These are phyloP conservation scores for Ramphastos sulfuratus DNA, from an alignment of 2,113 vertebrate species.

Conservation along the genomic window DNA sequence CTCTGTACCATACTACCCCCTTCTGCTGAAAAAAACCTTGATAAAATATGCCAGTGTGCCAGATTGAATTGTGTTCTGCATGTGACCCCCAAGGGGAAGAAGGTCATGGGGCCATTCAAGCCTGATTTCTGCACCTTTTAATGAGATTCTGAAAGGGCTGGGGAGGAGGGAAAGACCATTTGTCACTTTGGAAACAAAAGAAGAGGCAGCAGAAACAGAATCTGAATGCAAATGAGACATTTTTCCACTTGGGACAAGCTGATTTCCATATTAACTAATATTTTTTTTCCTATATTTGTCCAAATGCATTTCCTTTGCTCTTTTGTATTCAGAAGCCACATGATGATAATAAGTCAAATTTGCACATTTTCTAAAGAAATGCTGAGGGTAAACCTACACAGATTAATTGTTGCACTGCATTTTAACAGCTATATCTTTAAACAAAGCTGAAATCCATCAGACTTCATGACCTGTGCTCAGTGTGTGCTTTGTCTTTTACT, in stretches of 20 bases:
- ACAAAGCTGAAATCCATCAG: conserved; percentile 18
- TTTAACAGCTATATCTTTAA: not conserved
- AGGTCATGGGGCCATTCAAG: not conserved
- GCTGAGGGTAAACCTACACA: not conserved
- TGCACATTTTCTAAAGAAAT: not conserved
- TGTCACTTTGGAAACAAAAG: conserved; percentile 67
- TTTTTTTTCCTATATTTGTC: conserved; percentile 25
- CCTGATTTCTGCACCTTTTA: conserved; percentile 50
- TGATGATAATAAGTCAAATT: not conserved
- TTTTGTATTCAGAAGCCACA: not conserved
- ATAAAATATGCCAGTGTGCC: conserved; percentile 36
- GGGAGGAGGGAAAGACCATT: conserved; percentile 43
- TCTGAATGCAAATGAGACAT: conserved; percentile 64
- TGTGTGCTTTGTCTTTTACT: conserved; percentile 11
- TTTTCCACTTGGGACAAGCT: conserved; percentile 28
- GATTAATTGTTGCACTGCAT: not conserved
- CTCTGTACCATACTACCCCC: not conserved
- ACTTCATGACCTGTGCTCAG: not conserved
- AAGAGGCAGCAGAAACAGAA: conserved; percentile 49
- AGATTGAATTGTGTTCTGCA: conserved; percentile 49
- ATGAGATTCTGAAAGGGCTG: conserved; percentile 56
- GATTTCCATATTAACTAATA: conserved; percentile 54
- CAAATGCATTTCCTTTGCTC: not conserved
- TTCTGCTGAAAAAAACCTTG: not conserved
- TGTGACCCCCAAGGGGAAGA: conserved; percentile 41